Evolutionary conservation across 2,113 vertebrate species (phyloP), one percentile per base, ranked within the genome.

Genomic region (Apteryx owenii): DNA sequence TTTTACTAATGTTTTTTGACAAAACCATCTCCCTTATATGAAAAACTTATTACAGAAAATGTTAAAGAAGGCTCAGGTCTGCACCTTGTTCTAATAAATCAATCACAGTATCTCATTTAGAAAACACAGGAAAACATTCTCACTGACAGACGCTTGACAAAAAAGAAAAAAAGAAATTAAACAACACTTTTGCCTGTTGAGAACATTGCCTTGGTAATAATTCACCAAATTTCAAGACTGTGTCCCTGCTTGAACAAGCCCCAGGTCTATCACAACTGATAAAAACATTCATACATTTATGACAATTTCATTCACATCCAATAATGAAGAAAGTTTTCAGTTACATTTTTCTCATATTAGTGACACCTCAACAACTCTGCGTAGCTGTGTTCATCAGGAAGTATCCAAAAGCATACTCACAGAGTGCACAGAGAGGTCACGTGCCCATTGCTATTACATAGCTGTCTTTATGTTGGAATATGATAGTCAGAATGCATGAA

Each of bases 21-120:
- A 92, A 92, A 66, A 7, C 11, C 54, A 42, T 94, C 12, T 28
- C 28, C 21, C 26, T 95, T 78, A 75, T 69, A 93, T 66, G 44
- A 97, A 73, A 93, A 95, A 68, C 85, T 66, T 95, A 95, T 86
- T 90, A 85, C n/a, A 77, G 38, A 89, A 95, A 84, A 86, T 90
- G 97, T 85, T 86, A 64, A 96, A 81, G 73, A 50, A 89, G 50
- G 70, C 58, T 95, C 82, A 75, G 31, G 33, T 88, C 65, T 93
- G 38, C n/a, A 91, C 51, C 61, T 13, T 88, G 68, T 88, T 96
- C 94, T 93, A 88, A 92, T n/a, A 66, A 94, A 97, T 91, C 68
- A 93, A n/a, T 88, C 93, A 87, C 8, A 54, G 28, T 36, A 53
- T 18, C 28, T 93, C 87, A 95, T 72, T 36, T 4, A 92, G 72